phyloP scores from a whole-genome alignment of 2,797 vertebrate species.

The Siniperca scherzeri region DNA sequence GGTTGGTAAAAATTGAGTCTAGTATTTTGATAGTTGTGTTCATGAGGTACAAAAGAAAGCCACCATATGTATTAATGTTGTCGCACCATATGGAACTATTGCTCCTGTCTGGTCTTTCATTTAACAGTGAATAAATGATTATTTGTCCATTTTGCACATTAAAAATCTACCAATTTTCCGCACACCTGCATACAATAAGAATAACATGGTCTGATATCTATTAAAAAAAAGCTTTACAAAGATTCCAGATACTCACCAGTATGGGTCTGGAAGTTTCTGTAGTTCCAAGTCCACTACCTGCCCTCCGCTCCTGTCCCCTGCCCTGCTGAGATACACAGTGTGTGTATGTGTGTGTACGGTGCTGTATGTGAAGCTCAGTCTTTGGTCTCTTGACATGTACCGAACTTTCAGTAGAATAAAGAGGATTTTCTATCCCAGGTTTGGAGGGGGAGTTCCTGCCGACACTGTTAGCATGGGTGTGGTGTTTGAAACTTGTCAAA shows the following conservation, averaged over 20 bases:
- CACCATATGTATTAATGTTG: not conserved
- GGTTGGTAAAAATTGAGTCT: not conserved
- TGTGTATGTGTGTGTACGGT: conserved; percentile 13
- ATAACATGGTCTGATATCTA: not conserved
- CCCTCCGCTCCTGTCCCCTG: conserved; percentile 42
- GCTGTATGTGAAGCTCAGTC: conserved; percentile 27
- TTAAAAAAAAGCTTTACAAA: not conserved
- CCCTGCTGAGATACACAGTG: conserved; percentile 75
- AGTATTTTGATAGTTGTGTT: not conserved
- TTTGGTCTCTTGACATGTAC: not conserved
- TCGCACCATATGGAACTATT: conserved; percentile 3
- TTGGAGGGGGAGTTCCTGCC: conserved; percentile 1
- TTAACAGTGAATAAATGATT: not conserved
- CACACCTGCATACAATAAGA: not conserved
- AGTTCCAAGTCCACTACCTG: conserved; percentile 43
- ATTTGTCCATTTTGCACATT: not conserved
- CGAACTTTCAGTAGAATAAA: conserved; percentile 21
- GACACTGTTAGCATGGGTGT: conserved; percentile 52
- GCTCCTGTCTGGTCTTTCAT: not conserved
- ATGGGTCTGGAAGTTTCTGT: conserved; percentile 54
- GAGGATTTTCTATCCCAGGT: conserved; percentile 20
- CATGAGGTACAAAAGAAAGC: conserved; percentile 1
- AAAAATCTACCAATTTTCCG: not conserved
- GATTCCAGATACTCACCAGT: conserved; percentile 76
- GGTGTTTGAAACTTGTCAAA: conserved; percentile 50